A percentile compares a stretch with the other conserved stretches of the same genome.
phyloP scores from a whole-genome alignment of 2,888 invertebrate genomes.

The Cheiracanthium punctorium region DNA sequence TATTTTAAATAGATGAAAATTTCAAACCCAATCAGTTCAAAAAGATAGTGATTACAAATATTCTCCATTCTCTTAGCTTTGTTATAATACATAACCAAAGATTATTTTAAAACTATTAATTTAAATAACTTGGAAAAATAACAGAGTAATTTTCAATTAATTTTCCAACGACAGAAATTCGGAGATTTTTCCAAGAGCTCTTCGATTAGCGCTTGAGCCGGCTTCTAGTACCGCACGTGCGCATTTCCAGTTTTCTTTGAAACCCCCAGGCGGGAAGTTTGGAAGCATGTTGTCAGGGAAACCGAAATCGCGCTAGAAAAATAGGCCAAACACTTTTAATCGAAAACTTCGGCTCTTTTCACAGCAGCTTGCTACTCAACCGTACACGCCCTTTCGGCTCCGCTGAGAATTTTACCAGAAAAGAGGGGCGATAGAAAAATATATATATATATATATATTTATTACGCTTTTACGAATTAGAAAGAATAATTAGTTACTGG shows the following conservation, averaged over 20 bases:
- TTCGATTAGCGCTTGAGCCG: background rate
- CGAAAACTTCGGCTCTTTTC: slow-evolving; percentile 1
- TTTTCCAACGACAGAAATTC: too few species aligned
- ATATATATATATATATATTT: background rate
- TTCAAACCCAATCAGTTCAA: too few species aligned
- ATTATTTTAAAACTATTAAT: too few species aligned
- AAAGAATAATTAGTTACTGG: too few species aligned
- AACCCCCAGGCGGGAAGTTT: slow-evolving; percentile 40
- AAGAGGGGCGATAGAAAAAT: background rate
- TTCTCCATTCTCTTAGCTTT: too few species aligned
- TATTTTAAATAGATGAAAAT: too few species aligned
- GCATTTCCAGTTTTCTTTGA: background rate
- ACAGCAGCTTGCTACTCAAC: background rate
- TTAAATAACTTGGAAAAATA: too few species aligned
- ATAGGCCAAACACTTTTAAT: slow-evolving; percentile 47
- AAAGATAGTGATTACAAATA: too few species aligned
- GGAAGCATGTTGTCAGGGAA: slow-evolving; percentile 14
- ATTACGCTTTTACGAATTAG: too few species aligned
- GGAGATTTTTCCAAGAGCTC: too few species aligned
- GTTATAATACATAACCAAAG: too few species aligned
- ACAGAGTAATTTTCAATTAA: too few species aligned
- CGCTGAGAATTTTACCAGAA: background rate
- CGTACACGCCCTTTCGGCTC: background rate
- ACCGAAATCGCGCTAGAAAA: slow-evolving; percentile 10
- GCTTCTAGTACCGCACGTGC: slow-evolving; percentile 10